phyloP scores from a whole-genome alignment of 2,888 invertebrate species.

The Spatulosminthurus flaviceps region DNA sequence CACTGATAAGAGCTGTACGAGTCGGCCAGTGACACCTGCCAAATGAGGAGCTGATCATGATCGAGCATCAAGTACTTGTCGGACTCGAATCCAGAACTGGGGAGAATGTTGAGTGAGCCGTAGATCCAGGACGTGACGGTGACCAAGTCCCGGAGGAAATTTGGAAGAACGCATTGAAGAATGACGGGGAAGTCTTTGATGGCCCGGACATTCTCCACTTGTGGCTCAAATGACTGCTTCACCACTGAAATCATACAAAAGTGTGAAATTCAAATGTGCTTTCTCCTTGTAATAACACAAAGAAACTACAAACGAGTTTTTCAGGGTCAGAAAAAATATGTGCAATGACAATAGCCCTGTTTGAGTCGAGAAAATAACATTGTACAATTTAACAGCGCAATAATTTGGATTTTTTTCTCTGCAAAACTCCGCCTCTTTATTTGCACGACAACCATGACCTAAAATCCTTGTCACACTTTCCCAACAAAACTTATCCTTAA shows the following conservation, averaged over 20 bases:
- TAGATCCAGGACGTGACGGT: slow-evolving; percentile 62
- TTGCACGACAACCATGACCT: too few species aligned
- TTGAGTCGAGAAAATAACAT: too few species aligned
- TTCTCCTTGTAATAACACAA: too few species aligned
- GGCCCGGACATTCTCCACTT: slow-evolving; percentile 55
- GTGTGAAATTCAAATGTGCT: too few species aligned
- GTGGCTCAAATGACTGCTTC: slow-evolving; percentile 60
- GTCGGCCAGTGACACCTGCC: slow-evolving; percentile 78
- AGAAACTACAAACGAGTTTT: too few species aligned
- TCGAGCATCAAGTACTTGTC: slow-evolving; percentile 79
- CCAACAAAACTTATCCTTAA: too few species aligned
- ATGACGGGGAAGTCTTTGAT: slow-evolving; percentile 58
- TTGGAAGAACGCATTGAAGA: slow-evolving; percentile 61
- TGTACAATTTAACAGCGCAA: too few species aligned
- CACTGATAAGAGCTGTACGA: slow-evolving; percentile 78
- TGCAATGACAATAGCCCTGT: too few species aligned
- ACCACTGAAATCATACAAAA: slow-evolving; percentile 48
- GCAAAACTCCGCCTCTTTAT: too few species aligned
- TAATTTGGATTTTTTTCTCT: too few species aligned
- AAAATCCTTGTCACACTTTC: too few species aligned
- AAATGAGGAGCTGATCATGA: slow-evolving; percentile 78
- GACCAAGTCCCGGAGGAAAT: slow-evolving; percentile 61
- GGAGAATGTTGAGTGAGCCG: slow-evolving; percentile 55
- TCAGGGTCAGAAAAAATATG: too few species aligned
- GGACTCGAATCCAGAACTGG: slow-evolving; percentile 50